Percentiles rank a stretch among this genome's conserved stretches.
These are phyloP conservation scores for Neopelma chrysocephalum DNA, from an alignment of 2,797 vertebrate genomes.

Conservation along the genomic window DNA sequence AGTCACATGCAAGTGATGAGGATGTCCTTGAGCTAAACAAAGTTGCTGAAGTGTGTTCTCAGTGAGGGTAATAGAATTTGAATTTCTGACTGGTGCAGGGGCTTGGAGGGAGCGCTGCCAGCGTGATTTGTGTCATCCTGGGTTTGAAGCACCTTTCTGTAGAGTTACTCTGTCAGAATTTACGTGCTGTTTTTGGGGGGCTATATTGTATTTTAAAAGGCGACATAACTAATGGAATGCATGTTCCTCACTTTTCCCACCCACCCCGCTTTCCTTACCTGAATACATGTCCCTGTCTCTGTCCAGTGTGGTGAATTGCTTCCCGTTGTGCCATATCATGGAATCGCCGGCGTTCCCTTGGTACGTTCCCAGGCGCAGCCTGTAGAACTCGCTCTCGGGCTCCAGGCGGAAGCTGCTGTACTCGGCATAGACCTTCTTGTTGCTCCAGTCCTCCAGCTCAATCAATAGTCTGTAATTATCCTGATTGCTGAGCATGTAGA, in stretches of 20 bases:
- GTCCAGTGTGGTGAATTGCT: conserved; percentile 96
- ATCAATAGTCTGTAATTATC: conserved; percentile 93
- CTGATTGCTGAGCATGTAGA: conserved; percentile 91
- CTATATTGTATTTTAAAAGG: neutral
- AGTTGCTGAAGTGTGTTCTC: neutral
- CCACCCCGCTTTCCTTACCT: conserved; percentile 72
- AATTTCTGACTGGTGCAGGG: neutral
- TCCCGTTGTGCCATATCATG: conserved; percentile 94
- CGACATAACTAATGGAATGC: neutral
- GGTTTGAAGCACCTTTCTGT: rapidly evolving
- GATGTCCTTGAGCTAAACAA: neutral
- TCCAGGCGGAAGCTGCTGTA: conserved; percentile 96
- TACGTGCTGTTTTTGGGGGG: rapidly evolving
- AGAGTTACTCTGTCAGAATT: neutral
- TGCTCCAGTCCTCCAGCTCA: conserved; percentile 97
- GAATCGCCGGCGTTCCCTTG: conserved; percentile 98
- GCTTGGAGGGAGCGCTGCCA: neutral
- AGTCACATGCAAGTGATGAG: neutral
- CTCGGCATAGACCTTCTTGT: conserved; percentile 97
- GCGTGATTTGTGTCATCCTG: rapidly evolving
- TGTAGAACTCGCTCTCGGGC: conserved; percentile 89
- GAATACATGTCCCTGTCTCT: conserved; percentile 93
- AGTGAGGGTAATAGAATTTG: neutral
- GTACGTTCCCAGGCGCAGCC: conserved; percentile 91
- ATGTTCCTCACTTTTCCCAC: rapidly evolving